Evolutionary conservation across 2,888 invertebrate species (phyloP), one percentile per base, ranked within the genome.

Genomic region (Drosophila peninsularis): DNA sequence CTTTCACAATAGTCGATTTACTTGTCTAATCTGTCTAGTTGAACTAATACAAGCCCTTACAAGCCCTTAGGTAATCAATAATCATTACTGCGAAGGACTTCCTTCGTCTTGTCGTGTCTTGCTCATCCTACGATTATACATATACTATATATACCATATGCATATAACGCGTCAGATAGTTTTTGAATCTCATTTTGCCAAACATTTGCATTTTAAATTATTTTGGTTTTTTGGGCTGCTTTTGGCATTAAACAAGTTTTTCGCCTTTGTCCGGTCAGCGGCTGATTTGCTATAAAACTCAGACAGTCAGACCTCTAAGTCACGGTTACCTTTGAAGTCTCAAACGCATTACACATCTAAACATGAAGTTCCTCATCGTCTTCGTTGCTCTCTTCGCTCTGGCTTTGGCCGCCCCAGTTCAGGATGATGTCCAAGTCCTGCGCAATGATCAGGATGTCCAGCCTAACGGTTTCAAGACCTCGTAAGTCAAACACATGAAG

Each of bases 401-500:
- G 44, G 82, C 82, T 1, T 41, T 88, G 42, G 91, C 91, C n/a
- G 89, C 85, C 11, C 84, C 17, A 7, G 57, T 1, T 0, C 10
- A 1, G 6, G 6, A 11, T 1, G 5, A 41, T 5, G 5, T 6
- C 3, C 1, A 64, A 5, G 19, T 77, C 84, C 7, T 57, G 11
- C 19, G 19, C 6, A 0, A 0, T 0, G 60, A 62, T 0, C 54
- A 78, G 1, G 72, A 77, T 1, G 83, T 93, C 50, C 93, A 93
- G 47, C 80, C 93, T n/a, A 94, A 94, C 50, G 90, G 92, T 32
- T 95, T 93, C 91, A 93, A 90, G 39, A 94, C 93, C 30, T 0
- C 0, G 86, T 82, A 67, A 80, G 71, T 65, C 11, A 9, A 30
- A 0, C 27, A 34, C 7, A 30, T n/a, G 2, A 7, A 19, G 30